phyloP scores from a whole-genome alignment of 2,113 vertebrate species.

The Caloenas nicobarica region DNA sequence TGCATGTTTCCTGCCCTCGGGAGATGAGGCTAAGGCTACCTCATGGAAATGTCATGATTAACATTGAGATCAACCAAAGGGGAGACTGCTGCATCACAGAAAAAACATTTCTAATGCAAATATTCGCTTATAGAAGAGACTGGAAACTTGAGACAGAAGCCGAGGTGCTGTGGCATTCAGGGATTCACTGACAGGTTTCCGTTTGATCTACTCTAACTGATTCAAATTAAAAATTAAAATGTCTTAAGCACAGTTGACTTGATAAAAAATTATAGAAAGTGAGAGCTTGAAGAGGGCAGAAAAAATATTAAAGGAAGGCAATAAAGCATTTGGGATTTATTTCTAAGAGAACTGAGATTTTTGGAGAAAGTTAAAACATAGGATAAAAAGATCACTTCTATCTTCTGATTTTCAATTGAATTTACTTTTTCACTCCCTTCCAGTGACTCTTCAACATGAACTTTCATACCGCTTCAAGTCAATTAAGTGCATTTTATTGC shows the following conservation, averaged over 20 bases:
- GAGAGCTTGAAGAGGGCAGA: not conserved
- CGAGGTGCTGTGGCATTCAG: not conserved
- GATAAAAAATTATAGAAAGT: not conserved
- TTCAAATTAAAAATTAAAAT: not conserved
- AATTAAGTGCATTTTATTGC: slow-evolving; percentile 31
- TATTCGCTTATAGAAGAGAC: not conserved
- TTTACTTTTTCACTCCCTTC: not conserved
- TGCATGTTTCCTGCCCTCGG: not conserved
- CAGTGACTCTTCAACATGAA: not conserved
- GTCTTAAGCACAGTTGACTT: not conserved
- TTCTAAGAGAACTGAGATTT: not conserved
- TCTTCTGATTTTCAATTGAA: not conserved
- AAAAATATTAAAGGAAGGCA: not conserved
- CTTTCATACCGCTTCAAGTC: slow-evolving; percentile 6
- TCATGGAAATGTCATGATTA: not conserved
- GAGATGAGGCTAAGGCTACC: not conserved
- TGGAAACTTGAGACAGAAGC: not conserved
- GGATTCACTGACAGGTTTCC: not conserved
- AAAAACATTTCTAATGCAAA: not conserved
- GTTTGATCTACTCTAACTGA: not conserved
- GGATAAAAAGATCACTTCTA: not conserved
- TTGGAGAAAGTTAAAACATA: not conserved
- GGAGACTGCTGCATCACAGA: not conserved
- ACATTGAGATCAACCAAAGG: not conserved
- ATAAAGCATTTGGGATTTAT: not conserved